Base-by-base conservation (phyloP, 2,113 vertebrate genomes). In the Setophaga kirtlandii region DNA sequence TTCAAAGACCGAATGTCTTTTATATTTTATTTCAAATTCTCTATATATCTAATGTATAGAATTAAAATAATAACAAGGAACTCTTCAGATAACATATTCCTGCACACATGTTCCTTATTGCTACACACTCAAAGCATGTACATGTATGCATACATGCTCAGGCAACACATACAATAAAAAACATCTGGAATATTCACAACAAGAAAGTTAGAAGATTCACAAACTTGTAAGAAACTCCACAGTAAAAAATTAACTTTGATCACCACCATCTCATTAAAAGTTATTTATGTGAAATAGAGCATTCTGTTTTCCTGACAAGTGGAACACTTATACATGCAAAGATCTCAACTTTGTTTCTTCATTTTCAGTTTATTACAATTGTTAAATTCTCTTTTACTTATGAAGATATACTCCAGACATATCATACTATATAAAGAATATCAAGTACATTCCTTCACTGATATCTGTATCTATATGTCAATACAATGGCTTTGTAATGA, bases 401-500 rank as follows among this genome's bases (percentile, higher is more conserved):
- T 6, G 28, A 86, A 91, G 68, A 77, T 81, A 47, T 52, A 91
- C 73, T 79, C 77, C 53, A 82, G 47, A 87, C 80, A 35, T 67
- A 83, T 52, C 33, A 52, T 69, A 80, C 55, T 59, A 35, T 37
- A 87, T 68, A 76, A 83, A 79, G 78, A 91, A 49, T 83, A 94
- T 84, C 62, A 91, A n/a, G 67, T 70, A 70, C 84, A 83, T 93
- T 95, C 82, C 75, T 94, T 77, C 84, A 77, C 79, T 6, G 47
- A 83, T 96, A 95, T 94, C 90, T 94, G 68, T 96, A 95, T 95
- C 94, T 87, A 70, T 94, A 89, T 86, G 93, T 90, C 93, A 94
- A 89, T 96, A 95, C 92, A 95, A 96, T 67, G 81, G 67, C 75
- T 94, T 70, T 90, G 50, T 85, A 96, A 96, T 96, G 75, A 95